phyloP scores from a whole-genome alignment of 2,113 vertebrate species.

The Boleophthalmus pectinirostris region DNA sequence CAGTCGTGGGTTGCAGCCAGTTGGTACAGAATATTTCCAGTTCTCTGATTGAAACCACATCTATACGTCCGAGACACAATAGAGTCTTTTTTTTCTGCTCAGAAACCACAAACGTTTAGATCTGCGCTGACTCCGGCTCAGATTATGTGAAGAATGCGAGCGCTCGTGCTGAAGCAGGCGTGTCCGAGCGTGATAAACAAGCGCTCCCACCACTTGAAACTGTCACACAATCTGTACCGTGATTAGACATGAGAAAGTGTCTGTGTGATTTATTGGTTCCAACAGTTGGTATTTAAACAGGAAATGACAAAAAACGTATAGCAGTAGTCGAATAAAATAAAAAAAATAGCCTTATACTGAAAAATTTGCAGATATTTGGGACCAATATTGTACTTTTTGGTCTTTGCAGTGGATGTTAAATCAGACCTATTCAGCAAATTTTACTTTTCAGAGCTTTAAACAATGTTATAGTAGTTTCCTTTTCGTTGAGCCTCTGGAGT shows the following conservation, averaged over 20 bases:
- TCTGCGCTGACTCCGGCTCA: slow-evolving; percentile 3
- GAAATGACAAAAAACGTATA: too few species aligned
- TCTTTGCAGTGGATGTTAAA: too few species aligned
- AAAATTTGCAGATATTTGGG: too few species aligned
- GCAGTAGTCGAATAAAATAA: too few species aligned
- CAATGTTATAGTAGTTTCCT: too few species aligned
- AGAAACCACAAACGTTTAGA: not conserved
- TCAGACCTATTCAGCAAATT: too few species aligned
- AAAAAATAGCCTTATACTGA: too few species aligned
- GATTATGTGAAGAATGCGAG: slow-evolving; percentile 39
- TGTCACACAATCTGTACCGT: not conserved
- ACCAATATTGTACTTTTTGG: too few species aligned
- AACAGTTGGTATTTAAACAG: not conserved
- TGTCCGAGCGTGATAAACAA: slow-evolving; percentile 18
- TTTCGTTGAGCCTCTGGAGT: too few species aligned
- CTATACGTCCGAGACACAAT: too few species aligned
- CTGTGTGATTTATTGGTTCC: not conserved
- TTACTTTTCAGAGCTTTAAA: too few species aligned
- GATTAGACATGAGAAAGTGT: not conserved
- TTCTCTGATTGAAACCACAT: not conserved
- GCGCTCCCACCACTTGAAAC: not conserved
- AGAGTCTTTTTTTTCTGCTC: not conserved
- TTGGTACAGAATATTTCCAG: not conserved
- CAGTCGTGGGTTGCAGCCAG: not conserved
- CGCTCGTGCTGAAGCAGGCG: not conserved